Evolutionary conservation across 2,888 invertebrate species (phyloP).

Genomic region (Melieria omissa): DNA sequence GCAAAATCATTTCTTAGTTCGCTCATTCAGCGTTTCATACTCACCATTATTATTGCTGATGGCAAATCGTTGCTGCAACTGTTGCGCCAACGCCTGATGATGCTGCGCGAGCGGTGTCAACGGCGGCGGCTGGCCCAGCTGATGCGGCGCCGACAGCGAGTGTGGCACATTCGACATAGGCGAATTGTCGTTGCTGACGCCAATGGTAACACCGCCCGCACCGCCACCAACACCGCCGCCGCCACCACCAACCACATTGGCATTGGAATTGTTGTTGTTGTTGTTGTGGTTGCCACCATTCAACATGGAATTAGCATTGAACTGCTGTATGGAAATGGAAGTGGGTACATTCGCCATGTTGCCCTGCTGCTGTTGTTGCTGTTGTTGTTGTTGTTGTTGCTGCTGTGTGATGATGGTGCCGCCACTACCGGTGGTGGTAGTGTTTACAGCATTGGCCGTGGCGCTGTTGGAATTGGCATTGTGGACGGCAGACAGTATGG

Average conservation of each 20-base stretch:
- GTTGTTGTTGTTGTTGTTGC: conserved; percentile 49
- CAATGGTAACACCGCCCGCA: conserved; percentile 38
- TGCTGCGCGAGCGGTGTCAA: conserved; percentile 70
- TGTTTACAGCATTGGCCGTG: conserved; percentile 52
- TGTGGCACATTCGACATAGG: conserved; percentile 62
- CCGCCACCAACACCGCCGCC: conserved; percentile 31
- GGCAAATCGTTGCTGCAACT: conserved; percentile 72
- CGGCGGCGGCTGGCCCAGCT: conserved; percentile 61
- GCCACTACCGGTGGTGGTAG: conserved; percentile 58
- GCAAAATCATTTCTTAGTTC: too few species aligned
- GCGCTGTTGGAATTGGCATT: conserved; percentile 57
- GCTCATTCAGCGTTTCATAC: conserved; percentile 41
- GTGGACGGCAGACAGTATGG: conserved; percentile 63
- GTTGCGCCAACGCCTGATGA: conserved; percentile 73
- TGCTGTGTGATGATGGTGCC: conserved; percentile 55
- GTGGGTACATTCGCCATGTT: conserved; percentile 53
- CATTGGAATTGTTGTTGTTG: conserved; percentile 32
- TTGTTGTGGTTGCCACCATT: conserved; percentile 48
- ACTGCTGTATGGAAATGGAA: conserved; percentile 66
- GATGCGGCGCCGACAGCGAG: conserved; percentile 66
- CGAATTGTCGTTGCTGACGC: conserved; percentile 57
- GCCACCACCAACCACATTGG: conserved; percentile 45
- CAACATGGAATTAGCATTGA: conserved; percentile 58
- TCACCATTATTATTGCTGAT: conserved; percentile 67
- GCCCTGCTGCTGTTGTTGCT: conserved; percentile 27